These are phyloP conservation scores for Heloderma charlesbogerti DNA, from an alignment of 2,113 vertebrate genomes.

Conservation along the genomic window DNA sequence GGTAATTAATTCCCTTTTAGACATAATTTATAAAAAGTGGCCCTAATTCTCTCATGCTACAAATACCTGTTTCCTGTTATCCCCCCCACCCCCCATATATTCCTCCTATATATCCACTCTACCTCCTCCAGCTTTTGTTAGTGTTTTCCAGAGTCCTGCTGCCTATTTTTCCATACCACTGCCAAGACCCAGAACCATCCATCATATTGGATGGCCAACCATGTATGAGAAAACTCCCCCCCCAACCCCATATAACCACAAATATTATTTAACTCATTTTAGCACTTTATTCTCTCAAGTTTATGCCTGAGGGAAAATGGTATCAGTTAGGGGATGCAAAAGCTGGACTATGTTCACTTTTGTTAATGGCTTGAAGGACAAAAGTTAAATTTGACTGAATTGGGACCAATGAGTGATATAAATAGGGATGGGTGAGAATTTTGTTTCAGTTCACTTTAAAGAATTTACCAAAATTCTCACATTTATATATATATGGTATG, in stretches of 20 bases:
- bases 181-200: background rate
- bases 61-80: background rate
- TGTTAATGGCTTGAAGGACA: constrained; percentile 43
- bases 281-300: background rate
- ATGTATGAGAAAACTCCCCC: background rate
- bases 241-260: background rate
- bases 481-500: too few relatives aligned
- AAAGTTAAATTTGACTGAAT: constrained; percentile 27
- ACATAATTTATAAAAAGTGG: background rate
- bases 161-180: background rate
- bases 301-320: background rate
- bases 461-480: too few relatives aligned
- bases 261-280: background rate
- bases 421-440: background rate
- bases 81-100: too few relatives aligned
- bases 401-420: background rate
- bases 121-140: background rate
- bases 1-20: background rate
- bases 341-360: background rate
- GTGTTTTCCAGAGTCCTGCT: background rate
- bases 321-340: background rate
- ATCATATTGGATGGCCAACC: background rate
- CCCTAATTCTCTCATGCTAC: background rate
- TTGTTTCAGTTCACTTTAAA: too few relatives aligned
- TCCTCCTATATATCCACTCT: background rate